Percentiles rank a stretch among this genome's conserved stretches.
Evolutionary conservation across 2,888 invertebrate species (phyloP).

Genomic region (Escarpia spicata): DNA sequence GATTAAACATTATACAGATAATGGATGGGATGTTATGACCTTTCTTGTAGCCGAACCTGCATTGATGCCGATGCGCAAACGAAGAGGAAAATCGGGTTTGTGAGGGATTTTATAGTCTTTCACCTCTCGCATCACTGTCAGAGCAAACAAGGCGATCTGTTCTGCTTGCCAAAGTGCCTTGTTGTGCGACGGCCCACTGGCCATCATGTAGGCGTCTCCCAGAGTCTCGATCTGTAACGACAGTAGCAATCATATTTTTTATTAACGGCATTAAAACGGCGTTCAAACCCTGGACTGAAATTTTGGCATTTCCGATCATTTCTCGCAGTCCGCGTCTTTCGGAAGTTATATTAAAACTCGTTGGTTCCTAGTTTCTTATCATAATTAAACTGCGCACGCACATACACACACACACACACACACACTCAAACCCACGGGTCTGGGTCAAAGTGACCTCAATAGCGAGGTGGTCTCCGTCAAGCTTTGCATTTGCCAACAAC

Average conservation of each 20-base stretch:
- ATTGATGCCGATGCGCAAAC: neutral
- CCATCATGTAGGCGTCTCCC: neutral
- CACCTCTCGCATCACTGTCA: neutral
- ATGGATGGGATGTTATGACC: no score
- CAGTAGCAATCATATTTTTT: neutral
- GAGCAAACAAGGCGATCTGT: neutral
- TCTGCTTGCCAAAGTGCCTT: conserved; percentile 1
- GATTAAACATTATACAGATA: neutral
- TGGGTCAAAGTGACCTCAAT: no score
- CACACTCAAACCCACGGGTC: no score
- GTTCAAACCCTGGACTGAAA: no score
- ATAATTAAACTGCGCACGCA: no score
- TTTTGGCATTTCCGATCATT: no score
- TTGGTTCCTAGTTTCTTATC: no score
- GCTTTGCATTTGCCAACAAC: no score
- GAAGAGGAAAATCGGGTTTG: neutral
- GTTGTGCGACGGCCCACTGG: neutral
- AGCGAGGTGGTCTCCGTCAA: no score
- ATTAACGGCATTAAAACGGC: neutral
- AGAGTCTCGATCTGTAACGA: neutral
- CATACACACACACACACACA: no score
- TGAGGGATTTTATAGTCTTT: neutral
- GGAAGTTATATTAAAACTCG: no score
- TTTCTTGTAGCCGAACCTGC: neutral
- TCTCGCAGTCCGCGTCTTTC: no score